phyloP scores from a whole-genome alignment of 2,113 vertebrate species.

The Marcusenius ussheri region DNA sequence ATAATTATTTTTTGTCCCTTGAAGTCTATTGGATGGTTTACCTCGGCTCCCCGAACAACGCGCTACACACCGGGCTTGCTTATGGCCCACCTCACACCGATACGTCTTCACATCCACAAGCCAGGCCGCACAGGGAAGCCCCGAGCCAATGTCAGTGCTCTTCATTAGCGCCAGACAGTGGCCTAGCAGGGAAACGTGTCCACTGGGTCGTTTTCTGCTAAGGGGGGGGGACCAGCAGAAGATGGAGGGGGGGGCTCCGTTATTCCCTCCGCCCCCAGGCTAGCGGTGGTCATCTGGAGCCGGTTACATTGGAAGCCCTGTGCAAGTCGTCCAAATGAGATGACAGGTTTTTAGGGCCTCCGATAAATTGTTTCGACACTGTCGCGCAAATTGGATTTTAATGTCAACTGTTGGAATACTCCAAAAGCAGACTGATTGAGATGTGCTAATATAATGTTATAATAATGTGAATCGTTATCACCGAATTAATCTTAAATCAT shows the following conservation, averaged over 20 bases:
- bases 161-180: neutral
- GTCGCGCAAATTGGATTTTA: slow-evolving; percentile 9
- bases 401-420: slow-evolving; percentile 12
- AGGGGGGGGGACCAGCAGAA: neutral
- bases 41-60: too few species aligned
- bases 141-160: neutral
- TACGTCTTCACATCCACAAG: neutral
- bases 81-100: neutral
- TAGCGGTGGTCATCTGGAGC: neutral
- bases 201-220: neutral
- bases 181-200: neutral
- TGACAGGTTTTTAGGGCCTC: neutral
- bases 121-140: neutral
- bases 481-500: neutral
- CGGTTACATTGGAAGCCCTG: neutral
- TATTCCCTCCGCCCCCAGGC: slow-evolving; percentile 4
- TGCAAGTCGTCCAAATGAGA: neutral
- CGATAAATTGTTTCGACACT: slow-evolving; percentile 10
- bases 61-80: neutral
- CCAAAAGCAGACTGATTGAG: neutral
- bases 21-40: neutral
- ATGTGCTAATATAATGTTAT: slow-evolving; percentile 6
- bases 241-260: neutral
- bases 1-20: neutral
- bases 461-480: neutral